Conservation (phyloP, 2,113 vertebrate genomes). For the Anseranas semipalmata region DNA sequence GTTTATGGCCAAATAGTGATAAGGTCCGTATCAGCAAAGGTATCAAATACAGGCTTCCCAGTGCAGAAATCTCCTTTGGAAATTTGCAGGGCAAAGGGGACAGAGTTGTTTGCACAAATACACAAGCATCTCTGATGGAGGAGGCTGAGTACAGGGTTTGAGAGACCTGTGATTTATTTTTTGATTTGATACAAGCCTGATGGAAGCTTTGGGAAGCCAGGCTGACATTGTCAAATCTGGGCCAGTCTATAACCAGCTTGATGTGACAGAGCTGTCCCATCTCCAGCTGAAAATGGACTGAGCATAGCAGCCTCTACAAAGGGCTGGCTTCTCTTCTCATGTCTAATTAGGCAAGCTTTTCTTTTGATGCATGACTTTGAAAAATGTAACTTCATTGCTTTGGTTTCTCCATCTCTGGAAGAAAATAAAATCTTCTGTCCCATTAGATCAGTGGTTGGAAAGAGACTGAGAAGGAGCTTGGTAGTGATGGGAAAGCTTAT, state of each 20-base stretch:
- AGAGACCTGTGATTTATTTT: background rate
- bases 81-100: background rate
- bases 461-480: background rate
- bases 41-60: rapidly evolving
- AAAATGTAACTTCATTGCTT: background rate
- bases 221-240: background rate
- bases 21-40: background rate
- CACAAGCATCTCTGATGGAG: background rate
- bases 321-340: background rate
- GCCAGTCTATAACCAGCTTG: background rate
- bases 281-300: background rate
- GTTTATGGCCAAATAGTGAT: background rate
- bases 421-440: background rate
- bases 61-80: background rate
- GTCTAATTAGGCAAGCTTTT: background rate
- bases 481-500: background rate
- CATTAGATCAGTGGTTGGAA: background rate
- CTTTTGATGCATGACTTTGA: background rate
- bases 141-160: background rate
- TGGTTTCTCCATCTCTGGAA: background rate
- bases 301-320: background rate
- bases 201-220: background rate
- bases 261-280: background rate
- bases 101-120: background rate
- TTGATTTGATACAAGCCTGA: background rate